phyloP scores from a whole-genome alignment of 2,113 vertebrate genomes.

The Ceuthmochares aereus region DNA sequence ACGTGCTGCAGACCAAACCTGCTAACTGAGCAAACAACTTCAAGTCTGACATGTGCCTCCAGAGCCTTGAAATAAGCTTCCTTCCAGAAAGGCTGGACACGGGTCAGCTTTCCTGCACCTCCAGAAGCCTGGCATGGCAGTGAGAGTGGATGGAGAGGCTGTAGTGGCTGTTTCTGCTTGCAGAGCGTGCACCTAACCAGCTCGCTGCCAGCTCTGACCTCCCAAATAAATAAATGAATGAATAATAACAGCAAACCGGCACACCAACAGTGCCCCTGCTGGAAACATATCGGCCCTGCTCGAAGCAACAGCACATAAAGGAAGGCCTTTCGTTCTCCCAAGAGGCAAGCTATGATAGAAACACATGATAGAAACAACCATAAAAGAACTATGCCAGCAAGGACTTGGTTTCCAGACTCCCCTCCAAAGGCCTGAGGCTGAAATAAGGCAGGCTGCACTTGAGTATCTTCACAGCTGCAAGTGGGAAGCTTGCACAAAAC shows the following conservation, averaged over 20 bases:
- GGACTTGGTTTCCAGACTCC: background rate
- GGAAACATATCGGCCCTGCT: background rate
- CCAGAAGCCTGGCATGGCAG: fast-evolving
- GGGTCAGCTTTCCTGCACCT: background rate
- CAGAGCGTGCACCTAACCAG: background rate
- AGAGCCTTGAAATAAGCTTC: background rate
- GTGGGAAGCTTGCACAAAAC: background rate
- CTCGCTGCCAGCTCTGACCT: background rate
- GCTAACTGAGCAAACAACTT: background rate
- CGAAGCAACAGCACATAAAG: background rate
- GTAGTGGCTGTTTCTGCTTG: background rate
- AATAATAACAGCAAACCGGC: background rate
- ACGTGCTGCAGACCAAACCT: background rate
- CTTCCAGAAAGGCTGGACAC: background rate
- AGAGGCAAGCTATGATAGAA: background rate
- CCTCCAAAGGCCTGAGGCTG: background rate
- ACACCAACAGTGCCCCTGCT: background rate
- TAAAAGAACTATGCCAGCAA: background rate
- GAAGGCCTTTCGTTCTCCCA: background rate
- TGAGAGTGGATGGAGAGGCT: background rate
- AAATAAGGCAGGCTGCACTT: background rate
- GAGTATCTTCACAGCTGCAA: background rate
- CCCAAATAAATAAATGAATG: background rate
- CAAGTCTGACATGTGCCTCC: background rate
- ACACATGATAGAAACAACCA: background rate